A percentile compares a stretch with the other conserved stretches of the same genome.
These are phyloP conservation scores for Hylaeus anthracinus DNA, from an alignment of 1,140 invertebrate species.

Conservation along the genomic window DNA sequence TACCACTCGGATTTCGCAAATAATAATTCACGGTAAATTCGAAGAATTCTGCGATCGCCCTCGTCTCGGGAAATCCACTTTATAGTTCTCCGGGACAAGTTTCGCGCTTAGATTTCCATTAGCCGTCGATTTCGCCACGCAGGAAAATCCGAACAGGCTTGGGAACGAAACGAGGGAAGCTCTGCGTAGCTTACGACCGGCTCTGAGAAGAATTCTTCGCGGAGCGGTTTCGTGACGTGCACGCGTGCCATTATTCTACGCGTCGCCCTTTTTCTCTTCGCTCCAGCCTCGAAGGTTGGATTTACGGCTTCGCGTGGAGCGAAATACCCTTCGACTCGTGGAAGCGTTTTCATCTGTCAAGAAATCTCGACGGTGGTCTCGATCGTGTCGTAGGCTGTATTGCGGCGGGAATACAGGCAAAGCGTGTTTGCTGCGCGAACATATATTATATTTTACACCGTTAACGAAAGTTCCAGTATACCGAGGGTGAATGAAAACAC, in stretches of 20 bases:
- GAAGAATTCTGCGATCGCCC: no score
- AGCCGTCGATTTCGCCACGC: neutral
- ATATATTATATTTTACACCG: no score
- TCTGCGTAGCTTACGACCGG: neutral
- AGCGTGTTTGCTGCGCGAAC: no score
- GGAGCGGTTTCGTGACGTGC: conserved; percentile 7
- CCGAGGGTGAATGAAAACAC: no score
- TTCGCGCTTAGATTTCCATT: conserved; percentile 25
- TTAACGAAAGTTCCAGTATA: no score
- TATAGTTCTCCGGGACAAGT: neutral
- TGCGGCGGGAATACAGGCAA: neutral
- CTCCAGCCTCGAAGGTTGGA: neutral
- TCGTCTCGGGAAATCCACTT: no score
- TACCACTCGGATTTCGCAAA: no score
- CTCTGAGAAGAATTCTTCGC: neutral
- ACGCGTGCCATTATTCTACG: conserved; percentile 28
- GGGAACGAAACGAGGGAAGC: neutral
- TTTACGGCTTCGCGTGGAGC: neutral
- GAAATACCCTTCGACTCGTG: conserved; percentile 5
- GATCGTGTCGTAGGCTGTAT: neutral
- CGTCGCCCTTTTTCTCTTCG: neutral
- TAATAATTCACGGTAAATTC: no score
- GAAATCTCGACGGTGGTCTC: conserved; percentile 3
- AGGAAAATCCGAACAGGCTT: neutral
- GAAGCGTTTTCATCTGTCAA: conserved; percentile 19